A percentile compares a stretch with the other conserved stretches of the same genome.
These are phyloP conservation scores for Iguana delicatissima DNA, from an alignment of 2,797 vertebrate genomes.

Conservation along the genomic window DNA sequence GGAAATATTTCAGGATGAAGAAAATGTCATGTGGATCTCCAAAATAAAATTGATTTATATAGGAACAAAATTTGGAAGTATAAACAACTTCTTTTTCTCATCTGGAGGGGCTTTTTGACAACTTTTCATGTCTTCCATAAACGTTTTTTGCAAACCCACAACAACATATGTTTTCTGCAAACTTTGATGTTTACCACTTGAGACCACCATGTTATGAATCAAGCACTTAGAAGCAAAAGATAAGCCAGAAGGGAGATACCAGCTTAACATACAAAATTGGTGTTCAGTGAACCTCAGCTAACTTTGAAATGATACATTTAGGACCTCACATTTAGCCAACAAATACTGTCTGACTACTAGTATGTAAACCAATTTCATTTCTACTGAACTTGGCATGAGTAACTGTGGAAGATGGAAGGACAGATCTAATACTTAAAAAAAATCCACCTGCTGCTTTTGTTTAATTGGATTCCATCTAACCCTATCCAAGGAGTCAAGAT, in stretches of 20 bases:
- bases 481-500: constrained; percentile 43
- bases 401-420: constrained; percentile 15
- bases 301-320: constrained; percentile 7
- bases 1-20: too few relatives aligned
- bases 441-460: constrained; percentile 5
- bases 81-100: too few relatives aligned
- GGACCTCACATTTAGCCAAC: neutral
- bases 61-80: too few relatives aligned
- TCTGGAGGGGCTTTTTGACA: neutral
- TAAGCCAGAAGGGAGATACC: neutral
- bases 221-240: neutral
- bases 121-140: neutral
- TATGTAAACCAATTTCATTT: constrained; percentile 29
- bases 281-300: constrained; percentile 5
- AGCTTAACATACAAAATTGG: neutral
- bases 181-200: neutral
- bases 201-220: neutral
- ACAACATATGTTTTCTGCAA: too few relatives aligned
- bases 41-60: too few relatives aligned
- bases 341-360: neutral
- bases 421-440: constrained; percentile 19
- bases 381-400: neutral
- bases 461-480: constrained; percentile 47
- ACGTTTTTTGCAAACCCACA: neutral
- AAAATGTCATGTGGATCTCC: too few relatives aligned